A percentile compares a stretch with the other conserved stretches of the same genome.
These are phyloP conservation scores for Salpingus planirostris DNA, from an alignment of 2,888 invertebrate species.

Conservation along the genomic window DNA sequence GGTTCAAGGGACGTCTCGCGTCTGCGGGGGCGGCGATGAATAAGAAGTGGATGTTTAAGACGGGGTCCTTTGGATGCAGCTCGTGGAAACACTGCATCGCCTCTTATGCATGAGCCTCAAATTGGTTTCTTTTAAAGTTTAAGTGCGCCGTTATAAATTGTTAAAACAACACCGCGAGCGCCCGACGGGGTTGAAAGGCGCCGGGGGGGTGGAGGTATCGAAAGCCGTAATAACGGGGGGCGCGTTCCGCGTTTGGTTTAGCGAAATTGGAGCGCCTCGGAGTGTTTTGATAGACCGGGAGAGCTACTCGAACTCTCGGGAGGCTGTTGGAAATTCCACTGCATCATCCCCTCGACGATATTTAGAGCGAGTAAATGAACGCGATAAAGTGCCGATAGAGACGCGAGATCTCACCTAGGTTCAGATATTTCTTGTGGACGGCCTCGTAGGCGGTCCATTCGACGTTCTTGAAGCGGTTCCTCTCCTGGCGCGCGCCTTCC, in stretches of 20 bases:
- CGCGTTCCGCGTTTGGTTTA: slow-evolving; percentile 6
- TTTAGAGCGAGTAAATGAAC: too few species aligned
- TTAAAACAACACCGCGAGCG: slow-evolving; percentile 8
- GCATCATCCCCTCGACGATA: too few species aligned
- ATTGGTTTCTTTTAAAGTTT: slow-evolving; percentile 9
- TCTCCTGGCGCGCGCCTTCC: slow-evolving; percentile 66
- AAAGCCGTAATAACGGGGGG: background rate
- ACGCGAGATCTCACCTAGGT: slow-evolving; percentile 55
- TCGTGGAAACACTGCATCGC: too few species aligned
- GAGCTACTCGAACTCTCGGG: slow-evolving; percentile 1
- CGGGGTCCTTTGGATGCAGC: too few species aligned
- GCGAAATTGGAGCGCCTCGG: slow-evolving; percentile 6
- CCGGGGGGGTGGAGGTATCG: background rate
- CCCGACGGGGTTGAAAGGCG: too few species aligned
- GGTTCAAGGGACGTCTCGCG: too few species aligned
- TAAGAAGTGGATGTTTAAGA: too few species aligned
- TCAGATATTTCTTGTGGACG: slow-evolving; percentile 85
- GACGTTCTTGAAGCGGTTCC: slow-evolving; percentile 74
- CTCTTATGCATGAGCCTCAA: slow-evolving; percentile 9
- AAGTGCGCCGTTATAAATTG: slow-evolving; percentile 7
- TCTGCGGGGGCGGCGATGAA: too few species aligned
- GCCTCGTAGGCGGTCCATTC: slow-evolving; percentile 93
- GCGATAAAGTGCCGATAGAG: too few species aligned
- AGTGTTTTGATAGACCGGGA: slow-evolving; percentile 8
- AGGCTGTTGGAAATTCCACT: slow-evolving; percentile 5